A percentile compares a stretch with the other conserved stretches of the same genome.
These are phyloP conservation scores for Homarus americanus DNA, from an alignment of 1,140 invertebrate species.

Conservation along the genomic window DNA sequence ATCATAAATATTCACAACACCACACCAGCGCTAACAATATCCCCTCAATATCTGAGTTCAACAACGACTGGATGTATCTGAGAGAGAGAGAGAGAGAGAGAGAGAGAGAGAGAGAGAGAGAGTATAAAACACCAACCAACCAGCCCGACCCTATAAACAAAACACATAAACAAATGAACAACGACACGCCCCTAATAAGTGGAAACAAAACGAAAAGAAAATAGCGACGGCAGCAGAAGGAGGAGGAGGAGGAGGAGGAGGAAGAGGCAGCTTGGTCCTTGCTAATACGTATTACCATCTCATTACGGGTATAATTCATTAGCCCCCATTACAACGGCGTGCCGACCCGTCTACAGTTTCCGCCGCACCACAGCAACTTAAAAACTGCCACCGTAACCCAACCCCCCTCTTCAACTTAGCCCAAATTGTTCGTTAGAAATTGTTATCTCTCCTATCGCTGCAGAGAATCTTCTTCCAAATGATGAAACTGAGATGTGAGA, in stretches of 20 bases:
- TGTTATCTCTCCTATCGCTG: conserved; percentile 1
- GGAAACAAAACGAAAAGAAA: neutral
- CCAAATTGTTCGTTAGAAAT: conserved; percentile 36
- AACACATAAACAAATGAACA: too few relatives aligned
- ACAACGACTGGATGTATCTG: neutral
- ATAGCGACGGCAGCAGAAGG: neutral
- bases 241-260: too few relatives aligned
- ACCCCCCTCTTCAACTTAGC: conserved; percentile 15
- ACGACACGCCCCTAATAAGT: too few relatives aligned
- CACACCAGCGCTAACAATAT: too few relatives aligned
- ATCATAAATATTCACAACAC: too few relatives aligned
- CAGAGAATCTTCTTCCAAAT: conserved; percentile 7
- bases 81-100: neutral
- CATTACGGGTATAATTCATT: conserved; percentile 71
- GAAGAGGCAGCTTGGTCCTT: conserved; percentile 23
- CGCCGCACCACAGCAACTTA: conserved; percentile 18
- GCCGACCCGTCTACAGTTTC: conserved; percentile 42
- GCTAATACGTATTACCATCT: conserved; percentile 69
- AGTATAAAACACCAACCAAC: neutral
- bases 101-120: conserved; percentile 3
- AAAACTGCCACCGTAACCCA: conserved; percentile 59
- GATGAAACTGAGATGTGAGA: neutral
- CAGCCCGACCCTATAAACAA: too few relatives aligned
- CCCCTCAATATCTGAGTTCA: conserved; percentile 33
- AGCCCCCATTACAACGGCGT: conserved; percentile 58